Evolutionary conservation across 2,113 vertebrate genomes (phyloP).

Genomic region (Malurus melanocephalus): DNA sequence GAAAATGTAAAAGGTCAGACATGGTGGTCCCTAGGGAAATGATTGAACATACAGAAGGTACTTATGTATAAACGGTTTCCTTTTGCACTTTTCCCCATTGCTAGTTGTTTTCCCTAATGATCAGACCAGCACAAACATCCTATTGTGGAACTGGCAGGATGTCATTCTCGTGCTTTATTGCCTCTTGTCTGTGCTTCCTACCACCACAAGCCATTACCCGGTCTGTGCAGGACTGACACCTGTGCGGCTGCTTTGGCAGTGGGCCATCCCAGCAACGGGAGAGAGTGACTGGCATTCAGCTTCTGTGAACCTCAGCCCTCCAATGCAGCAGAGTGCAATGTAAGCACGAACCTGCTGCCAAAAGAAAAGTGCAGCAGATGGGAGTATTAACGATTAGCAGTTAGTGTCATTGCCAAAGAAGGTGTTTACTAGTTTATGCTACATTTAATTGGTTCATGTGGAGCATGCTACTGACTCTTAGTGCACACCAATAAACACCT

Average conservation of each 20-base stretch:
- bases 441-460: background rate
- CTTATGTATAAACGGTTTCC: background rate
- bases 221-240: background rate
- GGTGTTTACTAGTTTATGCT: background rate
- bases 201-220: rapidly evolving
- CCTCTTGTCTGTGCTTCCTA: background rate
- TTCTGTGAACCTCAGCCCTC: rapidly evolving
- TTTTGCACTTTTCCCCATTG: background rate
- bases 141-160: background rate
- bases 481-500: background rate
- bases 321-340: background rate
- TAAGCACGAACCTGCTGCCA: background rate
- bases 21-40: background rate
- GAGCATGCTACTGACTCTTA: background rate
- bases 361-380: background rate
- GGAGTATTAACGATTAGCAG: background rate
- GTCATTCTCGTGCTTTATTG: background rate
- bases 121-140: background rate
- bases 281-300: background rate
- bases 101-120: background rate
- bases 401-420: background rate
- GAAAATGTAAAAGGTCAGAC: background rate
- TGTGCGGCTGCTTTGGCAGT: background rate
- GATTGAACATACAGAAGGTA: background rate
- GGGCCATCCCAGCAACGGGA: background rate